Evolutionary conservation across 1,140 invertebrate genomes (phyloP), one percentile per base, ranked within the genome.

Genomic region (Drosophila parvula): DNA sequence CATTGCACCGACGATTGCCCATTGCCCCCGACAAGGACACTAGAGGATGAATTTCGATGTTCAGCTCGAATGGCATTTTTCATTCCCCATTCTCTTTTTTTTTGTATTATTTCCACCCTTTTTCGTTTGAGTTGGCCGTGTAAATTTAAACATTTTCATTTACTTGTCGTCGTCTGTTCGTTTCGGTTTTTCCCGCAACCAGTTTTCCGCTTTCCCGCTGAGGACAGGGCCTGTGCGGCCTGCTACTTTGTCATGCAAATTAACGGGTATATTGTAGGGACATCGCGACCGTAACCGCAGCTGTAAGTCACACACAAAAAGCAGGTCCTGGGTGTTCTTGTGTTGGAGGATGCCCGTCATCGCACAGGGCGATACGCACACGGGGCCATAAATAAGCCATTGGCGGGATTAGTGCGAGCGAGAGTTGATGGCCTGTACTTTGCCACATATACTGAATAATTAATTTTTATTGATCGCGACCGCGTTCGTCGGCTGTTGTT

Each of bases 401-500:
- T 69, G 79, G 43, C 53, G 47, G 70, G 78, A 65, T 84, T 78
- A 80, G 77, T 78, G 59, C 51, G 45, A 68, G 78, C 58, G 70
- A 78, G 82, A 88, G 77, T 89, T 80, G 79, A 81, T 81, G 67
- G 81, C 60, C 63, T 69, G 64, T 69, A 48, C 68, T 59, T 56
- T 68, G 43, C 67, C 62, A 32, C 53, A 48, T 48, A 69, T 80
- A 83, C 80, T 89, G 85, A 89, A 89, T 89, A 89, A 89, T 89
- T 89, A 89, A 89, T 59, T 81, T 89, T 89, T 89, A 89, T 89
- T 90, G 84, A 89, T 89, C 84, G 84, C 81, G 62, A 75, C 75
- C 67, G 57, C 59, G 65, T 50, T 40, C 36, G 47, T 73, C 38
- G 43, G 59, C 40, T 78, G 71, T 79, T 77, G 82, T 88, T 86